A percentile compares a stretch with the other conserved stretches of the same genome.
Evolutionary conservation across 2,113 vertebrate genomes (phyloP).

Genomic region (Felis chaus): DNA sequence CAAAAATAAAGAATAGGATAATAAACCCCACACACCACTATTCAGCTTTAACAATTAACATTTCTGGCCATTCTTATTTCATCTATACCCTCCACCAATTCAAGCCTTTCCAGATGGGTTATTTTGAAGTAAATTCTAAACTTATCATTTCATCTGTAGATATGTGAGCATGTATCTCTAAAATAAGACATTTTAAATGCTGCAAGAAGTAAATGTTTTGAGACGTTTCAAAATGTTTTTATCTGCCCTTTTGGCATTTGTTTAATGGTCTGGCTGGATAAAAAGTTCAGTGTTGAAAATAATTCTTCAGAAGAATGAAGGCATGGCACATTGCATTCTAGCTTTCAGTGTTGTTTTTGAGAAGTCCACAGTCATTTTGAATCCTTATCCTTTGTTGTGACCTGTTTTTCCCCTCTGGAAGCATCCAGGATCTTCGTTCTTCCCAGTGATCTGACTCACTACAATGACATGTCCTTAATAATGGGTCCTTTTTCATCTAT

Average conservation of each 20-base stretch:
- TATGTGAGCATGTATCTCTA: not conserved
- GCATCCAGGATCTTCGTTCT: not conserved
- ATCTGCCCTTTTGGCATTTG: not conserved
- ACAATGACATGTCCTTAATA: not conserved
- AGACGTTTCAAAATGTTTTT: conserved; percentile 32
- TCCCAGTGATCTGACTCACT: not conserved
- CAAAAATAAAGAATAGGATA: not conserved
- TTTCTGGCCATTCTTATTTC: not conserved
- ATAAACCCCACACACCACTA: not conserved
- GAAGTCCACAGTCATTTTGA: not conserved
- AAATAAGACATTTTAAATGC: not conserved
- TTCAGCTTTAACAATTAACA: not conserved
- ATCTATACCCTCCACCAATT: not conserved
- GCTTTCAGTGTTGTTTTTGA: not conserved
- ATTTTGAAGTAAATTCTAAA: not conserved
- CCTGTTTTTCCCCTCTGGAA: not conserved
- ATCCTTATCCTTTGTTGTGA: not conserved
- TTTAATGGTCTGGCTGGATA: not conserved
- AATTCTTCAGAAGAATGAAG: conserved; percentile 21
- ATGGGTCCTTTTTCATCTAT: not conserved
- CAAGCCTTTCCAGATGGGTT: not conserved
- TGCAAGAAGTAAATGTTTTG: not conserved
- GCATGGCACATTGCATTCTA: not conserved
- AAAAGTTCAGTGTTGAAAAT: not conserved
- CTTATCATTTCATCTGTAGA: not conserved